Percentiles rank a stretch among this genome's conserved stretches.
Conservation (phyloP, 35 echinoderm and acorn worm species). For the Amphiura filiformis region DNA sequence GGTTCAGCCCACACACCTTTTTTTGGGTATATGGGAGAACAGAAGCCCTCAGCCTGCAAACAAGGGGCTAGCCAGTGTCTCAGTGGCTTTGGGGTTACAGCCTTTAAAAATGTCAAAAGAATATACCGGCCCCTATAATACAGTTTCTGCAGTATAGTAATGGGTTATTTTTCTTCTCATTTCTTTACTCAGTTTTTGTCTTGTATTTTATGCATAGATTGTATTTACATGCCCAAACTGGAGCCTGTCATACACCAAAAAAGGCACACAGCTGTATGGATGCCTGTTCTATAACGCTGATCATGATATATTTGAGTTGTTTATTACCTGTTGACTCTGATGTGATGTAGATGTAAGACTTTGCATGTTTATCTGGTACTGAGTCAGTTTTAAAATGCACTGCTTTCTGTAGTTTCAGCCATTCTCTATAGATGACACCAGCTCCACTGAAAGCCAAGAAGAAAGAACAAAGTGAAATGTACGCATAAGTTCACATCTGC, state of each 20-base stretch:
- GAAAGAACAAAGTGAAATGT: neutral
- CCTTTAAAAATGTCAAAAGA: too few relatives aligned
- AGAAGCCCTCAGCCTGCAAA: neutral
- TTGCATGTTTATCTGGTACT: conserved; percentile 7
- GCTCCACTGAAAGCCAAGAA: conserved; percentile 2
- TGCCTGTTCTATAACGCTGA: neutral
- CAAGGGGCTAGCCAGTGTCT: neutral
- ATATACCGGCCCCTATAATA: too few relatives aligned
- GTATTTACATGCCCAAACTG: too few relatives aligned
- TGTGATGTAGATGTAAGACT: conserved; percentile 54
- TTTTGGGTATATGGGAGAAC: neutral
- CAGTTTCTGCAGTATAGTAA: too few relatives aligned
- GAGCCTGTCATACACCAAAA: too few relatives aligned
- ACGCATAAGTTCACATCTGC: neutral
- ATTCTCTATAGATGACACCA: conserved; percentile 49
- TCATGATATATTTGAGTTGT: neutral
- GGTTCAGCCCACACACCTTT: too few relatives aligned
- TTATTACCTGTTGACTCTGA: neutral
- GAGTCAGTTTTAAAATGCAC: conserved; percentile 49
- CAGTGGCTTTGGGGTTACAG: neutral
- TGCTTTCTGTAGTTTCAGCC: conserved; percentile 25
- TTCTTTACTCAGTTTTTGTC: too few relatives aligned
- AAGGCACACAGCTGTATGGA: too few relatives aligned
- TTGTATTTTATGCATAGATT: too few relatives aligned
- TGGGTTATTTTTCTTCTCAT: too few relatives aligned